These are phyloP conservation scores for Morus bassanus DNA, from an alignment of 2,797 vertebrate species.

Conservation along the genomic window DNA sequence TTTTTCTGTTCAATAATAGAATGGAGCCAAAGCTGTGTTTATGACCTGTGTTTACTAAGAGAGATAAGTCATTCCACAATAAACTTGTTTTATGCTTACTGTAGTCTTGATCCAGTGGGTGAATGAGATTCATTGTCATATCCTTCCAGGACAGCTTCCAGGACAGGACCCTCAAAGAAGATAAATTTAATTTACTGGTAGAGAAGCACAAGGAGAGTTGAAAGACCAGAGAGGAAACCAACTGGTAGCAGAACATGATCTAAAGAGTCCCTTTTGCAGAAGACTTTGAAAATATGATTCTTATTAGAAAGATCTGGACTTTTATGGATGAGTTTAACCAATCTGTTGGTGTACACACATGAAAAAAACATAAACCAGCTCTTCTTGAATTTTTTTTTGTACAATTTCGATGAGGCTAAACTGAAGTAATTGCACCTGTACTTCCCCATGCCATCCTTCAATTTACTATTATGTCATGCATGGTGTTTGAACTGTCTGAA, in stretches of 20 bases:
- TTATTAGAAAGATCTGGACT: neutral
- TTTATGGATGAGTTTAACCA: neutral
- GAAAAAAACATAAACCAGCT: neutral
- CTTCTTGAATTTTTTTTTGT: neutral
- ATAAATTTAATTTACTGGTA: slow-evolving; percentile 1
- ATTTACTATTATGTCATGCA: neutral
- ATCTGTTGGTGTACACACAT: neutral
- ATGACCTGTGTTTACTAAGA: slow-evolving; percentile 37
- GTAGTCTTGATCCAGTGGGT: slow-evolving; percentile 1
- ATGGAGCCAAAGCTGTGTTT: neutral
- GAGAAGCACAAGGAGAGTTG: neutral
- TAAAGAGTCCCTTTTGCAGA: neutral
- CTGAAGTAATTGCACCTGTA: neutral
- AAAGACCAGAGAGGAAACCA: neutral
- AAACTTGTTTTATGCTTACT: slow-evolving; percentile 32
- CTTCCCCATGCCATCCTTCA: neutral
- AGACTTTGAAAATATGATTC: neutral
- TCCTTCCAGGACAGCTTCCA: neutral
- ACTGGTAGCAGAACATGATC: neutral
- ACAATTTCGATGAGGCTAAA: neutral
- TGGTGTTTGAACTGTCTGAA: neutral
- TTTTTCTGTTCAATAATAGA: neutral
- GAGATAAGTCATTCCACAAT: slow-evolving; percentile 7
- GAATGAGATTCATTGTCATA: neutral
- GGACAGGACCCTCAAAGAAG: neutral